Base-by-base conservation (phyloP, 2,113 vertebrate species). In the Barbus barbus region DNA sequence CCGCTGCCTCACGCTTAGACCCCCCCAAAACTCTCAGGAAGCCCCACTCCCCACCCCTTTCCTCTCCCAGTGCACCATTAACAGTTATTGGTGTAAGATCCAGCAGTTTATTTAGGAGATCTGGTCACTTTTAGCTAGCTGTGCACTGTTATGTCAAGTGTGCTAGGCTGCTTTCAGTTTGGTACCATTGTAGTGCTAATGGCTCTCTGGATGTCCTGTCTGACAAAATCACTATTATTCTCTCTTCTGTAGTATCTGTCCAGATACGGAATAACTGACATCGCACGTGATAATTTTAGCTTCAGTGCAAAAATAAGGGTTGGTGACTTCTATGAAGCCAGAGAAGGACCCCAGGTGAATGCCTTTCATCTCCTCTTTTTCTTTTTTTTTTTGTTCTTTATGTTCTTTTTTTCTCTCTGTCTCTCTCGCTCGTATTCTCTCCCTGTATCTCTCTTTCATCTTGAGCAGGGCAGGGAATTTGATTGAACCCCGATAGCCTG, bases 281-380 rank as follows among this genome's bases (percentile, higher is more conserved):
- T 99, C 97, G 96, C 97, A 95, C 97, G 97, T 91, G 97, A 97
- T 97, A 98, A 98, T 97, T 99, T 99, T 97, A 98, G 97, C 97
- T 99, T 99, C 97, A 98, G 96, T 98, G 96, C 97, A 99, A 99
- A 99, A 98, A 96, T 98, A 97, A 97, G 96, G 96, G 96, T 98
- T 97, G 98, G 98, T 97, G 97, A 99, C 97, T 98, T 99, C 97
- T 99, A 98, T 98, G 98, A 99, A 98, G 96, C 97, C 96, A 98
- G 97, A 98, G 97, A 98, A 96, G 97, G 97, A 97, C 97, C 96
- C 89, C 96, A 98, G 98, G 97, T 99, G 97, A 95, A 92, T 94
- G 92, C 90, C 92, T 95, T 95, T 94, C 93, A 94, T 94, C 92
- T 95, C 92, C 86, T 85, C 86, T 86, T 85, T 80, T 74, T 67